phyloP scores from a whole-genome alignment of 2,888 invertebrate genomes.

The Timema podura region DNA sequence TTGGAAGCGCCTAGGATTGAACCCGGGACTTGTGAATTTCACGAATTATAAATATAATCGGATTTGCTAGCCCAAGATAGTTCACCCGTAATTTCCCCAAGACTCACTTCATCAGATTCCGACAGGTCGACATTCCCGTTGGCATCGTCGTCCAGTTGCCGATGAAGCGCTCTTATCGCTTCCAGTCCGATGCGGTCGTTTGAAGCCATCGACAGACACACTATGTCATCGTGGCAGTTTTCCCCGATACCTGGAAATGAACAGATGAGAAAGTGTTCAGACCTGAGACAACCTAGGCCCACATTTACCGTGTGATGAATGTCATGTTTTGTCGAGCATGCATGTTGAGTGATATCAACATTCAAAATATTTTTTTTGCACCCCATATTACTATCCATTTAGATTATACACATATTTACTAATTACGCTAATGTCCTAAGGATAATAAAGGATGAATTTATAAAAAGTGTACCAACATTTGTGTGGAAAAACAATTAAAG shows the following conservation, averaged over 20 bases:
- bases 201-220: constrained; percentile 64
- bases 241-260: constrained; percentile 41
- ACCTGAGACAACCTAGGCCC: not conserved
- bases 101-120: constrained; percentile 89
- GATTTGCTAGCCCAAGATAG: too few relatives aligned
- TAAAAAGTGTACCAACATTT: too few relatives aligned
- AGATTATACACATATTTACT: too few relatives aligned
- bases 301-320: not conserved
- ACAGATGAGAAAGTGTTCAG: not conserved
- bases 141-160: constrained; percentile 94
- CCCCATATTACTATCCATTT: not conserved
- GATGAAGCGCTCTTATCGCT: constrained; percentile 88
- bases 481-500: not conserved
- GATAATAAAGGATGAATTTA: too few relatives aligned
- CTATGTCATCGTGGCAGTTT: constrained; percentile 66
- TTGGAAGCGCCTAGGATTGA: too few relatives aligned
- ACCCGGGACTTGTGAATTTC: too few relatives aligned
- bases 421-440: too few relatives aligned
- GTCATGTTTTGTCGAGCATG: not conserved
- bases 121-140: constrained; percentile 96
- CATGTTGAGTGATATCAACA: too few relatives aligned
- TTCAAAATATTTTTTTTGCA: not conserved
- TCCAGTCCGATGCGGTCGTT: constrained; percentile 86
- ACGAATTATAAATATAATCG: too few relatives aligned
- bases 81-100: constrained; percentile 1